Conservation (phyloP, 2,113 vertebrate genomes). For the Bubalus kerabau region DNA sequence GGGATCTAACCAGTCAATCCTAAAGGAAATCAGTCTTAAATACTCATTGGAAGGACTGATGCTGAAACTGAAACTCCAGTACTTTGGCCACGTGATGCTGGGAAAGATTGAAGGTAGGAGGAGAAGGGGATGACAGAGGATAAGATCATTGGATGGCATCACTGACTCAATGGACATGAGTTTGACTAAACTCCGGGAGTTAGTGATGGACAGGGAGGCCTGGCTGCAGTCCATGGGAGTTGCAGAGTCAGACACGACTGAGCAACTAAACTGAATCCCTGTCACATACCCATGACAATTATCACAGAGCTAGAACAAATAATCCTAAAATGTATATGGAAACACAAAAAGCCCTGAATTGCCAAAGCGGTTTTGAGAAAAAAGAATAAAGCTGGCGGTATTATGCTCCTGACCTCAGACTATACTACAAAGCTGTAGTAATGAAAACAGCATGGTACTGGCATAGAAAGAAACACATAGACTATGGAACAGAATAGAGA, state of each 20-base stretch:
- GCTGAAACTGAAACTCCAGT: background rate
- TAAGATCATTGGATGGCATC: background rate
- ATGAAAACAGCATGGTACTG: background rate
- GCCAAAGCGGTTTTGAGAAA: background rate
- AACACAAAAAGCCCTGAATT: background rate
- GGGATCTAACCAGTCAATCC: background rate
- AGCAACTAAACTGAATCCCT: background rate
- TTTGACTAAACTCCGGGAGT: background rate
- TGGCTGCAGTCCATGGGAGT: background rate
- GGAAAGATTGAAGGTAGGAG: background rate
- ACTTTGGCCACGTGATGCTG: background rate
- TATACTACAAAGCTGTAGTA: background rate
- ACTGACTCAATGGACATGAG: background rate
- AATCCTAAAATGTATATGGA: background rate
- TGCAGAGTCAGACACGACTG: accelerated
- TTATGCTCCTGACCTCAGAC: background rate
- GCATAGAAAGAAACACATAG: background rate
- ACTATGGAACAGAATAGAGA: background rate
- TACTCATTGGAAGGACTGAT: background rate
- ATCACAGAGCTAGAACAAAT: background rate
- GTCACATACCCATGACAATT: background rate
- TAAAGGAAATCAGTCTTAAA: background rate
- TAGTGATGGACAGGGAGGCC: background rate
- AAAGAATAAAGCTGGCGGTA: background rate
- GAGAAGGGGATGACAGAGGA: background rate